These are phyloP conservation scores for Danio rerio DNA, from an alignment of 2,113 vertebrate species.

Conservation along the genomic window DNA sequence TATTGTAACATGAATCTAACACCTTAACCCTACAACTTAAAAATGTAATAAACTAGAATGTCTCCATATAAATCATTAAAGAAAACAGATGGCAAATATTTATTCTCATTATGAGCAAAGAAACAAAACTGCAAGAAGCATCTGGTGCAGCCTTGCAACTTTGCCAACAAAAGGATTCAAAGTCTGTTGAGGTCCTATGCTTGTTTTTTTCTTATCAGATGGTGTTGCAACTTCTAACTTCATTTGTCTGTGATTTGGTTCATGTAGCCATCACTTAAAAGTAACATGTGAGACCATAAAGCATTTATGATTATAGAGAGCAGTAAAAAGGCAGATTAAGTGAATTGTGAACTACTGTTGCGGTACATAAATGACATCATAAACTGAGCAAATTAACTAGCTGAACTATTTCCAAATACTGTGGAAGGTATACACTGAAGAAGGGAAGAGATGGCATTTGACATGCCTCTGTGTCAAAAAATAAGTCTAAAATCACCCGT, in stretches of 20 bases:
- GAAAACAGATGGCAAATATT: constrained; percentile 1
- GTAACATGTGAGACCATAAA: background rate
- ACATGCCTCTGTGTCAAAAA: too few relatives aligned
- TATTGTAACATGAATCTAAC: background rate
- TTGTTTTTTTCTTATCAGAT: background rate
- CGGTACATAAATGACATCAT: background rate
- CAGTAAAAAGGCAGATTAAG: background rate
- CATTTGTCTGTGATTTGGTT: background rate
- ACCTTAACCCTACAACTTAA: background rate
- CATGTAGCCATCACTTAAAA: background rate
- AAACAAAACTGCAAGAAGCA: background rate
- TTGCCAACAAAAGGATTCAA: background rate
- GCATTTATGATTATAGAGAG: constrained; percentile 24
- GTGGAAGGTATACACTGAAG: background rate
- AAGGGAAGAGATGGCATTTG: too few relatives aligned
- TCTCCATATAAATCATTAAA: background rate
- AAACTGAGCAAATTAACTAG: background rate
- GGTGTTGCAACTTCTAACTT: background rate
- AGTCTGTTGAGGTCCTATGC: background rate
- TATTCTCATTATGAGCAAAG: background rate
- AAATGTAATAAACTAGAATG: background rate
- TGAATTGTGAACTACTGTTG: background rate
- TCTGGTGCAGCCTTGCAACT: background rate
- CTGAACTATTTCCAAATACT: background rate
- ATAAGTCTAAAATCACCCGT: too few relatives aligned